Conservation (phyloP, 2,113 vertebrate genomes). For the Equus quagga region DNA sequence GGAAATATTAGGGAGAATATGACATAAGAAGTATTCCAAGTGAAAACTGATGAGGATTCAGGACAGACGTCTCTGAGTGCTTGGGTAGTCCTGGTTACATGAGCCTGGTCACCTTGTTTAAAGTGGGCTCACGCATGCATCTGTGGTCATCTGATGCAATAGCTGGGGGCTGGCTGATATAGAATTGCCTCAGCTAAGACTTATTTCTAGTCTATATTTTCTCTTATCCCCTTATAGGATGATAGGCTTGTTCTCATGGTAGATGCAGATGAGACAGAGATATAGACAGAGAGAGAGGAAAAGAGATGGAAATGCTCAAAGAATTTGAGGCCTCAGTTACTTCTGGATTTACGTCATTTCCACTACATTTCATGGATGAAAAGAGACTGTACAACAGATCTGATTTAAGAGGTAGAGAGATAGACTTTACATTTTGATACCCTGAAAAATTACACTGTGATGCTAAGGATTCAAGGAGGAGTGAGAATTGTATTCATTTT, state of each 20-base stretch:
- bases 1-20: neutral
- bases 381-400: neutral
- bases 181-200: no score
- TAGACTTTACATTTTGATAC: neutral
- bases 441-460: neutral
- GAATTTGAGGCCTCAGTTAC: neutral
- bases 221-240: neutral
- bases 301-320: neutral
- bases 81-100: neutral
- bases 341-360: neutral
- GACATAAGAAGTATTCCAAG: neutral
- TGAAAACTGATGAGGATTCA: neutral
- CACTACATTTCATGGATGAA: neutral
- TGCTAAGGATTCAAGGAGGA: no score
- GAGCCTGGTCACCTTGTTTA: neutral
- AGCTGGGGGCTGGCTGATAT: accelerated
- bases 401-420: neutral
- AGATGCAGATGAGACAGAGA: accelerated
- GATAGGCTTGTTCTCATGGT: neutral
- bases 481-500: neutral
- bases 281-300: neutral
- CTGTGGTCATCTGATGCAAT: neutral
- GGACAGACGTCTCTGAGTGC: neutral
- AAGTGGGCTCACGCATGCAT: neutral
- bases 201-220: neutral